Conservation (phyloP, 2,113 vertebrate species). For the Equus quagga region DNA sequence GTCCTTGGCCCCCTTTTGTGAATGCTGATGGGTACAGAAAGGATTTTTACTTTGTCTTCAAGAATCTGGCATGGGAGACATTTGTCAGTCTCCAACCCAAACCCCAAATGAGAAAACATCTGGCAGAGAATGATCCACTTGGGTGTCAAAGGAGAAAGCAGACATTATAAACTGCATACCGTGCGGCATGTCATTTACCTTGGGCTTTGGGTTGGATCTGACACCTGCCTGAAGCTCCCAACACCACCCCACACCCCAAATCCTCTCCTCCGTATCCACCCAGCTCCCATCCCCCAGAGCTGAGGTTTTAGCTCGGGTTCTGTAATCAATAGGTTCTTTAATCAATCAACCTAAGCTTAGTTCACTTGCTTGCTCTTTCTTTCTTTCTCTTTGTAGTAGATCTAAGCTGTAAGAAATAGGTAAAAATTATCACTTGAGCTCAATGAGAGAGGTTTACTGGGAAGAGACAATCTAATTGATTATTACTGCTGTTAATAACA, state of each 20-base stretch:
- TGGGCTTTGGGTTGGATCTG: background rate
- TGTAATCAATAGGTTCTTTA: background rate
- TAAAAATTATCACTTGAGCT: background rate
- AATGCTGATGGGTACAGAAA: background rate
- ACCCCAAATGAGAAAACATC: background rate
- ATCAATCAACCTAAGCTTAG: background rate
- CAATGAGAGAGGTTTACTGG: background rate
- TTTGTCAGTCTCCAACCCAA: background rate
- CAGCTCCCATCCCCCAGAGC: background rate
- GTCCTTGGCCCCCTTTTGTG: background rate
- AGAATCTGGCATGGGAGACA: background rate
- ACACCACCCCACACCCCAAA: too few relatives aligned
- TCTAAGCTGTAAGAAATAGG: background rate
- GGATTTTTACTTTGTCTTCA: background rate
- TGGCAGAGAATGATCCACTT: background rate
- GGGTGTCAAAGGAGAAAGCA: background rate
- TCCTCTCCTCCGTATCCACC: too few relatives aligned
- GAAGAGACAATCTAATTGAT: background rate
- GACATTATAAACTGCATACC: background rate
- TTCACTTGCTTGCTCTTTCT: background rate
- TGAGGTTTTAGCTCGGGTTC: background rate
- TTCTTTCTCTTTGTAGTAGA: background rate
- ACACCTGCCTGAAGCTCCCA: background rate
- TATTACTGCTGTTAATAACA: background rate
- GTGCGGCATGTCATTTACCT: background rate